Evolutionary conservation across 1,140 invertebrate species (phyloP).

Genomic region (Achroia grisella): DNA sequence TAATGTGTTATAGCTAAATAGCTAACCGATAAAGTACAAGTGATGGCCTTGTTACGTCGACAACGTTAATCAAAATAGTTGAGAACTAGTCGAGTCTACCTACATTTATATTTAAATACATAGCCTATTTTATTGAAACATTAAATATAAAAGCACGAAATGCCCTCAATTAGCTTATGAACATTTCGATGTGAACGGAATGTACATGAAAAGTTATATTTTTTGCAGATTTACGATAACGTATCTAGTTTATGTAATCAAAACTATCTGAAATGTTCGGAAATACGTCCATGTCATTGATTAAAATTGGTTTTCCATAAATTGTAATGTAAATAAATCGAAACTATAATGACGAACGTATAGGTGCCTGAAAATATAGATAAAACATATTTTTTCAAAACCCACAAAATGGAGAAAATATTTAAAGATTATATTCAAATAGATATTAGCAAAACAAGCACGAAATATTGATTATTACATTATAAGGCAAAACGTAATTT

Average conservation of each 20-base stretch:
- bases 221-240: conserved; percentile 65
- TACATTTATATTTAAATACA: conserved; percentile 22
- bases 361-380: conserved; percentile 58
- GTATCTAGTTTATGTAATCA: conserved; percentile 37
- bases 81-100: conserved; percentile 28
- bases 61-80: conserved; percentile 22
- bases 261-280: conserved; percentile 31
- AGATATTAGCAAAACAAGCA: conserved; percentile 2
- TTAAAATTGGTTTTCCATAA: conserved; percentile 38
- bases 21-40: conserved; percentile 58
- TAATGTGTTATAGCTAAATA: conserved; percentile 22
- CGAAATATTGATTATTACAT: conserved; percentile 2
- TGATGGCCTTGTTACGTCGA: conserved; percentile 52
- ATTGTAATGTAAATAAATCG: conserved; percentile 35
- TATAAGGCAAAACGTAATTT: conserved; percentile 4
- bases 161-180: conserved; percentile 51
- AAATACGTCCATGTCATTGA: conserved; percentile 54
- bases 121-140: conserved; percentile 47
- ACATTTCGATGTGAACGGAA: conserved; percentile 36
- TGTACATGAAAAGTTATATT: conserved; percentile 61
- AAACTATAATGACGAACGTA: conserved; percentile 37
- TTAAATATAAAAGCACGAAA: conserved; percentile 48
- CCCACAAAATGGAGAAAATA: conserved; percentile 20
- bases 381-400: conserved; percentile 59
- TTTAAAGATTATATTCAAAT: conserved; percentile 6